phyloP scores from a whole-genome alignment of 2,888 invertebrate genomes.

The Ophion slaviceki region DNA sequence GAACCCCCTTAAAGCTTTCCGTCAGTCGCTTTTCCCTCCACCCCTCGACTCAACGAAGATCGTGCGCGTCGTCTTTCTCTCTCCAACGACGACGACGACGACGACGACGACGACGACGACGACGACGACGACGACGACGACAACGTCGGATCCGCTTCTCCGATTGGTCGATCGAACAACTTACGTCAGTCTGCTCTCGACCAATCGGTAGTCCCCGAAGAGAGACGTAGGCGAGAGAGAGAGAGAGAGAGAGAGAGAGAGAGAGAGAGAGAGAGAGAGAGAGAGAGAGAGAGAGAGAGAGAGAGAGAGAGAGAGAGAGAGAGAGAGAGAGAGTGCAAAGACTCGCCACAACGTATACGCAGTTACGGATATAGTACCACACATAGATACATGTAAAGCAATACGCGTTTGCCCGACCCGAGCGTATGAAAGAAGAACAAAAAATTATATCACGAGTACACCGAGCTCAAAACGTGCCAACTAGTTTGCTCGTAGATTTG shows the following conservation, averaged over 20 bases:
- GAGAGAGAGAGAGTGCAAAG: constrained; percentile 14
- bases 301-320: not conserved
- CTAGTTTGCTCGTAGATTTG: constrained; percentile 4
- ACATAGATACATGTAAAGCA: constrained; percentile 7
- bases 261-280: constrained; percentile 13
- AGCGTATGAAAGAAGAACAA: not conserved
- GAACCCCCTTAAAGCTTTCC: too few species aligned
- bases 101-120: too few species aligned
- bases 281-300: too few species aligned
- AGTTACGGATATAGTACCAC: not conserved
- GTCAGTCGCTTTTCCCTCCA: not conserved
- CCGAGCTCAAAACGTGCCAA: not conserved
- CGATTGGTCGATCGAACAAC: constrained; percentile 77
- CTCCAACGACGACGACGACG: constrained; percentile 48
- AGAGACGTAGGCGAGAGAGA: not conserved
- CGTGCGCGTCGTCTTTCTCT: constrained; percentile 60
- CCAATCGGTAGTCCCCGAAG: constrained; percentile 69
- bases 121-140: too few species aligned
- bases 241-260: constrained; percentile 5
- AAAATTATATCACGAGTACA: not conserved
- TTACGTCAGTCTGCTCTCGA: constrained; percentile 76
- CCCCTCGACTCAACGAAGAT: not conserved
- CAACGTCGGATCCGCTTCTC: constrained; percentile 45
- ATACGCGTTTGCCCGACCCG: constrained; percentile 25
- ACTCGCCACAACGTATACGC: not conserved